Base-by-base conservation (phyloP, 2,888 invertebrate species). In the Salpingus planirostris region DNA sequence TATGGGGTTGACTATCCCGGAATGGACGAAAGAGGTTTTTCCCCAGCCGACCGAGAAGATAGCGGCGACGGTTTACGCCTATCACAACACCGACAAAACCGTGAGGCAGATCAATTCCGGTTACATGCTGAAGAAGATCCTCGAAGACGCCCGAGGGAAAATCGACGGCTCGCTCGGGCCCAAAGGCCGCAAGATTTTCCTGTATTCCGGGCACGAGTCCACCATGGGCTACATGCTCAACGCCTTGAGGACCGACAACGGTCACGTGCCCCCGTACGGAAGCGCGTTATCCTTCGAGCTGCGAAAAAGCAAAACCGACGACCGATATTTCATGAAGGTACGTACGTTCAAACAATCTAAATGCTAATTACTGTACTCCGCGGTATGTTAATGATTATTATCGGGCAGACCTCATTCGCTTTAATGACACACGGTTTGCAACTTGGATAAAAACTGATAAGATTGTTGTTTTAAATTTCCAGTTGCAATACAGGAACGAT, bases 41-140 rank as follows among this genome's bases (percentile, higher is more conserved):
- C 59, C 59, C 1, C 35, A 54, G 34, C 55, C 66, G 15, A 40
- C 56, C 3, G 49, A 59, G 11, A 55, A 49, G 5, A 55, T 45
- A 3, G 47, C 57, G 0, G 34, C 54, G 10, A 40, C 59, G 3
- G 55, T 62, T 5, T 67, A 67, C 30, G 54, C 59, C 11, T 54
- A 65, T 10, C 50, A 57, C 12, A 62, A 54, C 44, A 56, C 53
- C 32, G 58, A 56, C 33, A 44, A 41, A 2, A 35, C 35, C 21
- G 51, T 57, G 25, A 60, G 47, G 39, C 49, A 45, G 42, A 54
- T 67, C 4, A 65, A 65, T 27, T 60, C 62, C 13, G 68, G 68
- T 3, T 54, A 49, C 32, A 37, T 55, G 22, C 27, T 55, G 18
- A 43, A 52, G 33, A 55, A 54, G 31, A 53, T 55, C 13, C 30